These are phyloP conservation scores for Aphodius granarius DNA, from an alignment of 2,888 invertebrate genomes.

Conservation along the genomic window DNA sequence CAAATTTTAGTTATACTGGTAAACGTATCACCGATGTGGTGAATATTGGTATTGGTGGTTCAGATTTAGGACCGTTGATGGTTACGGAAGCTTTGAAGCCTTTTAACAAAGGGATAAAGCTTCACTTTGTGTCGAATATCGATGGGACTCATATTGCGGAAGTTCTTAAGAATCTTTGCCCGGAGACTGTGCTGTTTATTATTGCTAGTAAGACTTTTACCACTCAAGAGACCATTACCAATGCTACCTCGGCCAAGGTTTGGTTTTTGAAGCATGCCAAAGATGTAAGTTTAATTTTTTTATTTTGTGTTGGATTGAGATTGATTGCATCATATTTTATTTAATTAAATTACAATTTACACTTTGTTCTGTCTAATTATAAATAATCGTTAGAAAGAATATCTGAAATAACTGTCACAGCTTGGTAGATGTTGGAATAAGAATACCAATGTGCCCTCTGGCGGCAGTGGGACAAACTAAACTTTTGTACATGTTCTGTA, in stretches of 20 bases:
- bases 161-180: conserved; percentile 83
- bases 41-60: conserved; percentile 99
- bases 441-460: too few relatives aligned
- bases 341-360: too few relatives aligned
- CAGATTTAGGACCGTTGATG: conserved; percentile 98
- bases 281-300: conserved; percentile 77
- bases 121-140: conserved; percentile 98
- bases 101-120: conserved; percentile 80
- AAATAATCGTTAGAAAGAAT: too few relatives aligned
- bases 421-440: too few relatives aligned
- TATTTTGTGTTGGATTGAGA: too few relatives aligned
- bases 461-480: too few relatives aligned
- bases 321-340: too few relatives aligned
- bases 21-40: conserved; percentile 95
- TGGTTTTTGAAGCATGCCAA: conserved; percentile 91
- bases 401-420: too few relatives aligned
- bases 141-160: conserved; percentile 98
- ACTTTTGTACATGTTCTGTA: too few relatives aligned
- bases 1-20: conserved; percentile 72
- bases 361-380: too few relatives aligned
- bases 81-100: conserved; percentile 97
- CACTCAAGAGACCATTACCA: conserved; percentile 98
- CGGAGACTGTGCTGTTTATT: conserved; percentile 95
- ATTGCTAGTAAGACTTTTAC: conserved; percentile 99
- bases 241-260: conserved; percentile 94